Evolutionary conservation across 2,797 vertebrate species (phyloP), one percentile per base, ranked within the genome.

Genomic region (Ibycter americanus): DNA sequence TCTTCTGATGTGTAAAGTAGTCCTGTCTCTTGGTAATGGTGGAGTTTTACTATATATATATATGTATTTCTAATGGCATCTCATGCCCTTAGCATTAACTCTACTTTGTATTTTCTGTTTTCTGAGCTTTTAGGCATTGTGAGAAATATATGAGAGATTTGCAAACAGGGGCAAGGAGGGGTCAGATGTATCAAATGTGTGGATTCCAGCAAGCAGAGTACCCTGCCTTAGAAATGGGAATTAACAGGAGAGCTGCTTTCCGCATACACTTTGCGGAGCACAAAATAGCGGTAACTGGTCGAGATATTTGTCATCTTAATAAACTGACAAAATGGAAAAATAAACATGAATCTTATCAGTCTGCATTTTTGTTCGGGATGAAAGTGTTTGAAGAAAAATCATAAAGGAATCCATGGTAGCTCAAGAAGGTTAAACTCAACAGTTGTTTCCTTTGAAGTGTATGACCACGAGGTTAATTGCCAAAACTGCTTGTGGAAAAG

Each of bases 381-480:
- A 99, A 99, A 99, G 98, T 98, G 98, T 98, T 98, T 98, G 97
- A 97, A 96, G 97, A 97, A 98, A 99, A 99, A 99, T 99, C 99
- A 98, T 98, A 99, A 98, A 99, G 99, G 99, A 99, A 99, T 99
- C 99, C 98, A 6, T 94, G 97, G 98, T 98, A 98, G 98, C 99
- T 98, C 98, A 97, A 98, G 96, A 95, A 98, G 99, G 99, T 99
- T 99, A 99, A 99, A 98, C 98, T 99, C 98, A 98, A 98, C 98
- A 98, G 98, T 98, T 98, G 98, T 97, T 97, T 92, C 97, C 99
- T 99, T 99, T 99, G 99, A 99, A 99, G 99, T 99, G 95, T 94
- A 98, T 98, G 98, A 98, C 98, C 98, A 98, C 85, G 98, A 98
- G 98, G 99, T 99, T 99, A 99, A 99, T 99, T 99, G 99, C 99